These are phyloP conservation scores for Eumeta japonica DNA, from an alignment of 1,140 invertebrate genomes.

Conservation along the genomic window DNA sequence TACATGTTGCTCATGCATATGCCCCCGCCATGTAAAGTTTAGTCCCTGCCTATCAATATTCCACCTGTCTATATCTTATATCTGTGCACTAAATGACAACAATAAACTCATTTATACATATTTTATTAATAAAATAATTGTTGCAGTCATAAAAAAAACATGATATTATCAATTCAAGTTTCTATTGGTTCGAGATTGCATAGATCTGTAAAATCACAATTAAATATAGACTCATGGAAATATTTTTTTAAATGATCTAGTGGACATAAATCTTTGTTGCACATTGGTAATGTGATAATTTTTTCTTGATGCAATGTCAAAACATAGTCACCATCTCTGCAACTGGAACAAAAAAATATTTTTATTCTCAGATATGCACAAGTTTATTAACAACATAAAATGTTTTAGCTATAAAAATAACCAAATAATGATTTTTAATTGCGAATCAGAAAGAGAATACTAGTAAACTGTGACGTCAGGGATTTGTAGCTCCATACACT, in stretches of 20 bases:
- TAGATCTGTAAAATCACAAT: conserved; percentile 66
- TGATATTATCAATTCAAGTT: no score
- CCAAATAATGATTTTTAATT: background rate
- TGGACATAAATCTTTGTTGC: conserved; percentile 65
- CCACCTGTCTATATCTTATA: no score
- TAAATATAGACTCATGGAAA: conserved; percentile 59
- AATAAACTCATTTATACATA: no score
- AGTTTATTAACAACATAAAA: background rate
- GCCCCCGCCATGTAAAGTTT: no score
- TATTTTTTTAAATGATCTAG: conserved; percentile 58
- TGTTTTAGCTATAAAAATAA: background rate
- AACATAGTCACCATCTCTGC: conserved; percentile 60
- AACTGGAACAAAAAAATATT: conserved; percentile 54
- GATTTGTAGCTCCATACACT: background rate
- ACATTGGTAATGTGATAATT: conserved; percentile 65
- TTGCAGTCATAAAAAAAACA: no score
- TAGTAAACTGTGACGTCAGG: background rate
- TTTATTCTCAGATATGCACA: no score
- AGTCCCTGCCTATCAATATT: no score
- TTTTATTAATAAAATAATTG: no score
- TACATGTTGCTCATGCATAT: no score
- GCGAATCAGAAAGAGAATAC: background rate
- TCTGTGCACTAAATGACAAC: no score
- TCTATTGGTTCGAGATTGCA: conserved; percentile 57
- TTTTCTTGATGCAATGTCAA: conserved; percentile 73